These are phyloP conservation scores for Dysidea cf. avara DNA, from an alignment of 37 sponge, comb jelly and placozoan species.

Conservation along the genomic window DNA sequence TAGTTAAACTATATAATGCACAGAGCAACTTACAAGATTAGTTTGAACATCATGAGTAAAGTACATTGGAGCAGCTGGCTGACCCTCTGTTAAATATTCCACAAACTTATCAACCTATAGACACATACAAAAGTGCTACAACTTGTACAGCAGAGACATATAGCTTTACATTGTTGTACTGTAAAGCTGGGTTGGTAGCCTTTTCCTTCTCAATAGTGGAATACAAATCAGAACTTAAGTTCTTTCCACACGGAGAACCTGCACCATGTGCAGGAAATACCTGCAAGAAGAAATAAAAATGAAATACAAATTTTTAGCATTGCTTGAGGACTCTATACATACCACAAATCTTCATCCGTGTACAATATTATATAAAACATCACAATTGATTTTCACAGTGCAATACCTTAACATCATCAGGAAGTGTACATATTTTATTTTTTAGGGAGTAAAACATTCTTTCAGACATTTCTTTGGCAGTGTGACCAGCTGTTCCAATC, in stretches of 20 bases:
- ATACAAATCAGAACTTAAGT: slow-evolving; percentile 62
- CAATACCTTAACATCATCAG: slow-evolving; percentile 71
- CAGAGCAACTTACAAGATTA: slow-evolving; percentile 33
- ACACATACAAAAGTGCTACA: too few species aligned
- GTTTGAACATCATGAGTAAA: slow-evolving; percentile 52
- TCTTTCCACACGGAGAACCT: slow-evolving; percentile 92
- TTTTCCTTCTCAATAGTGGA: slow-evolving; percentile 84
- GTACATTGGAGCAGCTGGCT: slow-evolving; percentile 63
- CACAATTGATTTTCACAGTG: not conserved
- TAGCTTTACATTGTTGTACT: slow-evolving; percentile 46
- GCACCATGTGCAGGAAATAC: slow-evolving; percentile 92
- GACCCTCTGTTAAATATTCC: slow-evolving; percentile 56
- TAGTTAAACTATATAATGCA: not conserved
- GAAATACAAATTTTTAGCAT: not conserved
- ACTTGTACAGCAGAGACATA: not conserved
- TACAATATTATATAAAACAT: not conserved
- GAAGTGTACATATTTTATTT: slow-evolving; percentile 61
- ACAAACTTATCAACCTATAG: slow-evolving; percentile 76
- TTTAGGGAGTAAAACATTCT: slow-evolving; percentile 73
- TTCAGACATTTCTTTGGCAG: slow-evolving; percentile 74
- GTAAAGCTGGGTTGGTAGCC: slow-evolving; percentile 75
- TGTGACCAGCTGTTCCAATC: slow-evolving; percentile 65
- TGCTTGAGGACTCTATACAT: not conserved
- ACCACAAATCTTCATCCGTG: not conserved
- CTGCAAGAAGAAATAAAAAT: slow-evolving; percentile 14